phyloP scores from a whole-genome alignment of 2,888 invertebrate genomes.

The Sinelater perroti region DNA sequence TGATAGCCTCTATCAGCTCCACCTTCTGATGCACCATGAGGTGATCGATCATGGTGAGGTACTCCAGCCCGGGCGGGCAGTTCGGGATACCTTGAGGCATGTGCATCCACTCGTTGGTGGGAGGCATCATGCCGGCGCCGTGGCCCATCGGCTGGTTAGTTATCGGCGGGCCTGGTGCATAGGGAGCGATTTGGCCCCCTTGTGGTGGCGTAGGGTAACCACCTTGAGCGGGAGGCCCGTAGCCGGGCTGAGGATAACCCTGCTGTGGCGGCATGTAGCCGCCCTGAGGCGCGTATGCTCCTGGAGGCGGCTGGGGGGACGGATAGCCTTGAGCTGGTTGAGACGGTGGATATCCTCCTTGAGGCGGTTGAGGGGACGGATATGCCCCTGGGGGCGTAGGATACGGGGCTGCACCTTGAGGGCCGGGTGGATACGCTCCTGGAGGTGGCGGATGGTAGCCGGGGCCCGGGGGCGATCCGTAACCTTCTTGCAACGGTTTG shows the following conservation, averaged over 20 bases:
- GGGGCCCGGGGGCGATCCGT: background rate
- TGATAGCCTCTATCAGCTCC: conserved; percentile 69
- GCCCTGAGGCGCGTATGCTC: conserved; percentile 10
- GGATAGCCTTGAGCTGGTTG: background rate
- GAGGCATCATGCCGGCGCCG: conserved; percentile 33
- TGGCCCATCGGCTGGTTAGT: background rate
- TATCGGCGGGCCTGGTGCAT: background rate
- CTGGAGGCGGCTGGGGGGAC: background rate
- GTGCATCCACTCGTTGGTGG: conserved; percentile 48
- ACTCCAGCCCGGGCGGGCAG: conserved; percentile 82
- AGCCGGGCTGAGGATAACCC: background rate
- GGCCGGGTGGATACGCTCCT: background rate
- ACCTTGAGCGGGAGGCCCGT: background rate
- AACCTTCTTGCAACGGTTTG: background rate
- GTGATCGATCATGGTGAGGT: conserved; percentile 80
- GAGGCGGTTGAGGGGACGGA: conserved; percentile 4
- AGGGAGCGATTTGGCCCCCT: conserved; percentile 41
- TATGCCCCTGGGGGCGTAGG: background rate
- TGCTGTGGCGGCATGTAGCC: background rate
- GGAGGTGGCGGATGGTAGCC: background rate
- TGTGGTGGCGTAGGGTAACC: conserved; percentile 56
- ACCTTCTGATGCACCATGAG: conserved; percentile 78
- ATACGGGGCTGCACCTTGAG: too few species aligned
- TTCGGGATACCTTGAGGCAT: conserved; percentile 66
- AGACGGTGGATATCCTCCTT: background rate